Evolutionary conservation across 1,140 invertebrate species (phyloP).

Genomic region (Drosophila insularis): DNA sequence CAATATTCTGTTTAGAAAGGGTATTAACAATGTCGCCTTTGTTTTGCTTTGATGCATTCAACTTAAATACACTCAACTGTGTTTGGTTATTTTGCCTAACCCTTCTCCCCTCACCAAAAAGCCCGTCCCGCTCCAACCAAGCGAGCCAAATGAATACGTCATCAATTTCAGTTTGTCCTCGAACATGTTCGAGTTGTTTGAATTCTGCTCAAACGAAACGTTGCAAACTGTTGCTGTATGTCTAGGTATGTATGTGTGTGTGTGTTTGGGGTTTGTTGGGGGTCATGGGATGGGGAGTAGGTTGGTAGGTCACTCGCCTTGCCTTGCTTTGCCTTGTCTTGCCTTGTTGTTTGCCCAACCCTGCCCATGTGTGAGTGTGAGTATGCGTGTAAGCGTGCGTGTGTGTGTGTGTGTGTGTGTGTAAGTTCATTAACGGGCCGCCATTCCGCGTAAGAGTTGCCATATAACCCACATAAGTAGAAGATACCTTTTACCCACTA

Average conservation of each 20-base stretch:
- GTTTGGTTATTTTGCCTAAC: conserved; percentile 1
- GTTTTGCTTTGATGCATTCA: conserved; percentile 30
- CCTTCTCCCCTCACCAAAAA: neutral
- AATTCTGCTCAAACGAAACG: conserved; percentile 34
- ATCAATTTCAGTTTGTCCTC: conserved; percentile 33
- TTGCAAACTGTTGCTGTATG: conserved; percentile 66
- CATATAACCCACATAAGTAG: conserved; percentile 21
- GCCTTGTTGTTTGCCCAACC: neutral
- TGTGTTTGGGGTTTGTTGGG: neutral
- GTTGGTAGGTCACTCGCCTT: conserved; percentile 72
- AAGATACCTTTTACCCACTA: conserved; percentile 3
- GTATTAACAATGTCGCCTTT: conserved; percentile 62
- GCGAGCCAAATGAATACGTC: conserved; percentile 52
- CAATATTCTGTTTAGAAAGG: neutral
- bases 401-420: conserved; percentile 45
- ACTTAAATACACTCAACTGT: neutral
- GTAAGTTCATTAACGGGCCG: conserved; percentile 73
- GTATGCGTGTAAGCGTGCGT: conserved; percentile 29
- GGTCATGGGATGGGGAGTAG: conserved; percentile 47
- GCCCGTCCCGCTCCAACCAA: conserved; percentile 1
- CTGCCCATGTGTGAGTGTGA: conserved; percentile 21
- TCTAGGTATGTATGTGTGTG: neutral
- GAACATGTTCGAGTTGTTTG: conserved; percentile 47
- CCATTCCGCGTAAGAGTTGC: conserved; percentile 66
- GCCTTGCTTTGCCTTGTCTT: neutral